These are phyloP conservation scores for Perizoma affinitatum DNA, from an alignment of 2,888 invertebrate species.

Conservation along the genomic window DNA sequence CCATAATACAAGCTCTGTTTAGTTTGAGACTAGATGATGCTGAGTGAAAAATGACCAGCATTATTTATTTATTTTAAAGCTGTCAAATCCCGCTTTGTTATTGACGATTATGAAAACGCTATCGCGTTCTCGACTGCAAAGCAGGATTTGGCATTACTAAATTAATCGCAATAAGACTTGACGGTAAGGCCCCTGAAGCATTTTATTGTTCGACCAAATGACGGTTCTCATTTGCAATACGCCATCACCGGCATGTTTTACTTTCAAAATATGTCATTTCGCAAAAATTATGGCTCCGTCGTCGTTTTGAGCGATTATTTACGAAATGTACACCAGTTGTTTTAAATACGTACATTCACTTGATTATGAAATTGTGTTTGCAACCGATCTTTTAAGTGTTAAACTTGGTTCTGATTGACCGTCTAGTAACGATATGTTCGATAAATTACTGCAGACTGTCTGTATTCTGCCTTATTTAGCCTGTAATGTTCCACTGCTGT, in stretches of 20 bases:
- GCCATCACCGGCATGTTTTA: constrained; percentile 21
- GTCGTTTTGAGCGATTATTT: constrained; percentile 34
- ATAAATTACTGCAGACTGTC: constrained; percentile 3
- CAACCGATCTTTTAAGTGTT: constrained; percentile 26
- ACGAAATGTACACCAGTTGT: constrained; percentile 30
- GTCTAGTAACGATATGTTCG: constrained; percentile 14
- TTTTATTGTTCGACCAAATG: constrained; percentile 27
- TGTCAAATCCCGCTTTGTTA: no score
- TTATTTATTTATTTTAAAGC: no score
- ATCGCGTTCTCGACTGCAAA: no score
- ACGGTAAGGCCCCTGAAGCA: no score
- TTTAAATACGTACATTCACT: constrained; percentile 27
- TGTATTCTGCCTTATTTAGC: neutral
- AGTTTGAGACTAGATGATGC: no score
- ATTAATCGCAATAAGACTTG: no score
- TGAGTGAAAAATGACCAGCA: no score
- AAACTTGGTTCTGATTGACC: constrained; percentile 9
- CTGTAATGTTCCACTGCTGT: no score
- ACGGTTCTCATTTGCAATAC: constrained; percentile 17
- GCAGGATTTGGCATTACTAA: no score
- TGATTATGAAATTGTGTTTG: constrained; percentile 31
- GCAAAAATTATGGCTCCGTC: constrained; percentile 27
- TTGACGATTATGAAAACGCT: no score
- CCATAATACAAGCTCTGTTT: no score
- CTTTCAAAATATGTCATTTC: constrained; percentile 30